A percentile compares a stretch with the other conserved stretches of the same genome.
Conservation (phyloP, 2,113 vertebrate species). For the Raja brachyura region DNA sequence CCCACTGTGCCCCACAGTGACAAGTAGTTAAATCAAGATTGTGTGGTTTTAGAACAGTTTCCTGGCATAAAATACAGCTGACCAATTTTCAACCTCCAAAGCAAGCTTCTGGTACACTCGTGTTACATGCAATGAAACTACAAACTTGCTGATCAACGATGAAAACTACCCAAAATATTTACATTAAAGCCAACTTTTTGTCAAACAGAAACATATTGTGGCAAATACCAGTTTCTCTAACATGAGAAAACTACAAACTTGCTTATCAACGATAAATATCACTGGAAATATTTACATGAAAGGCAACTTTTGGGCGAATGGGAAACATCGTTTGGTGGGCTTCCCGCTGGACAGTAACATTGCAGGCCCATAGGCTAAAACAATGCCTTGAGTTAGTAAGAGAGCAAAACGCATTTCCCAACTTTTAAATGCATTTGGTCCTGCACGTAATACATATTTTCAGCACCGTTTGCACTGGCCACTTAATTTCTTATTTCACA, state of each 20-base stretch:
- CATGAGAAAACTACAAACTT: neutral
- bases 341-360: neutral
- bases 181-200: neutral
- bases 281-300: neutral
- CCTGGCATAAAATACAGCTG: neutral
- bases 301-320: neutral
- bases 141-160: neutral
- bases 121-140: neutral
- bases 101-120: neutral
- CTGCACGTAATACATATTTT: neutral
- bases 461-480: neutral
- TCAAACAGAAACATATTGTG: neutral
- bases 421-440: conserved; percentile 7
- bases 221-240: too few relatives aligned
- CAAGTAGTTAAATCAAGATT: neutral
- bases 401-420: neutral
- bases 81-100: neutral
- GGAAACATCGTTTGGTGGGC: neutral
- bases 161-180: neutral
- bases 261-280: too few relatives aligned
- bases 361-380: neutral
- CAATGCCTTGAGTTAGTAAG: too few relatives aligned
- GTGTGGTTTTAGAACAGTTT: neutral
- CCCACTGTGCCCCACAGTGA: neutral
- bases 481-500: neutral